Evolutionary conservation across 1,140 invertebrate genomes (phyloP).

Genomic region (Lerema accius): DNA sequence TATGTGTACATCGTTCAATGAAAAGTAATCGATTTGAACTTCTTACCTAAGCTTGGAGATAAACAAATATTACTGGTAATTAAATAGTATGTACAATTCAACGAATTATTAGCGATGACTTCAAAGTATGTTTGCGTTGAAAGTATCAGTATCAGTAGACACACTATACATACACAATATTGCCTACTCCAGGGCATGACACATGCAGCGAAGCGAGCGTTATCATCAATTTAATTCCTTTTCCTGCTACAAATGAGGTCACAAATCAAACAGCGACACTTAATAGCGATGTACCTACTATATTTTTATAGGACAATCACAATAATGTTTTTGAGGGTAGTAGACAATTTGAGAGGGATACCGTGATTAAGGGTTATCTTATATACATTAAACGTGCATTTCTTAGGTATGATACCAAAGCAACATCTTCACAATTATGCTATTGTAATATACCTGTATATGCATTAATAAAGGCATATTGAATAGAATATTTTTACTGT

Average conservation of each 20-base stretch:
- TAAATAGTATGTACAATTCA: neutral
- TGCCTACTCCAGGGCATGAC: constrained; percentile 48
- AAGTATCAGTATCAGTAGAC: constrained; percentile 8
- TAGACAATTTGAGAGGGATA: neutral
- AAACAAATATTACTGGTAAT: too few species aligned
- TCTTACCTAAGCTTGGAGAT: too few species aligned
- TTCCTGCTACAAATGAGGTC: constrained; percentile 79
- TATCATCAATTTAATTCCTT: constrained; percentile 77
- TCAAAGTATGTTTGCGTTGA: neutral
- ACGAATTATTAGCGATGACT: neutral
- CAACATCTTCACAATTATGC: too few species aligned
- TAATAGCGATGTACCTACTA: constrained; percentile 31
- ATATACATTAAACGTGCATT: neutral
- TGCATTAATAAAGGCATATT: too few species aligned
- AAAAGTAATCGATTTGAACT: too few species aligned
- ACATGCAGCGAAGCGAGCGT: constrained; percentile 47
- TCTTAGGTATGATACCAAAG: neutral
- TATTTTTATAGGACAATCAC: neutral
- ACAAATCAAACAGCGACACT: constrained; percentile 66
- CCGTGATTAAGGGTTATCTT: neutral
- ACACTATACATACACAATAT: neutral
- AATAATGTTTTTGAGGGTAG: neutral
- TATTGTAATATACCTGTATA: too few species aligned
- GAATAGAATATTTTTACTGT: too few species aligned
- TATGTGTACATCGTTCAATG: constrained; percentile 6